phyloP scores from a whole-genome alignment of 2,888 invertebrate genomes.

The Fabriciana adippe region DNA sequence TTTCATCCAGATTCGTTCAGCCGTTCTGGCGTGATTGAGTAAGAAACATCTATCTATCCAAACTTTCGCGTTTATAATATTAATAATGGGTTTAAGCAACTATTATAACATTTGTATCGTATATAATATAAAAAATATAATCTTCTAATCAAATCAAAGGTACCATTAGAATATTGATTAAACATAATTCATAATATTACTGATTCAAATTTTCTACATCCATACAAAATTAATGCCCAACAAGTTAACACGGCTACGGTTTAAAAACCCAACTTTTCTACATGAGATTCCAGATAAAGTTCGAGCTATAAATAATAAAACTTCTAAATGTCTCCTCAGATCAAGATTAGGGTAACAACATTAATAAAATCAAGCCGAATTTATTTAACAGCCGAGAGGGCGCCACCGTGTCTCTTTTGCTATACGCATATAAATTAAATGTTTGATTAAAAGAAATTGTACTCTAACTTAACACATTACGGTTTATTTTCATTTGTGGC shows the following conservation, averaged over 20 bases:
- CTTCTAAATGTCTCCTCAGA: slow-evolving; percentile 68
- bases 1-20: too few species aligned
- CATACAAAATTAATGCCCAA: slow-evolving; percentile 34
- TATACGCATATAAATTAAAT: slow-evolving; percentile 49
- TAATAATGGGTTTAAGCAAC: too few species aligned
- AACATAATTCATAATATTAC: slow-evolving; percentile 5
- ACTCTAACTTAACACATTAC: slow-evolving; percentile 30
- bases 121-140: too few species aligned
- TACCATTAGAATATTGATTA: neutral
- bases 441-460: slow-evolving; percentile 33
- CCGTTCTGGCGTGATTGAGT: too few species aligned
- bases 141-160: neutral
- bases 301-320: slow-evolving; percentile 76
- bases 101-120: too few species aligned
- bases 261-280: slow-evolving; percentile 53
- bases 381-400: slow-evolving; percentile 65
- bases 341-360: slow-evolving; percentile 75
- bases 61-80: too few species aligned
- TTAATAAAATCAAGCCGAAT: slow-evolving; percentile 76
- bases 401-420: slow-evolving; percentile 74
- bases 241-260: slow-evolving; percentile 46
- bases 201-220: neutral
- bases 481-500: slow-evolving; percentile 27
- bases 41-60: too few species aligned
- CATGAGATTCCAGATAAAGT: slow-evolving; percentile 61